A percentile compares a stretch with the other conserved stretches of the same genome.
Evolutionary conservation across 2,113 vertebrate species (phyloP).

Genomic region (Muntiacus muntjak): DNA sequence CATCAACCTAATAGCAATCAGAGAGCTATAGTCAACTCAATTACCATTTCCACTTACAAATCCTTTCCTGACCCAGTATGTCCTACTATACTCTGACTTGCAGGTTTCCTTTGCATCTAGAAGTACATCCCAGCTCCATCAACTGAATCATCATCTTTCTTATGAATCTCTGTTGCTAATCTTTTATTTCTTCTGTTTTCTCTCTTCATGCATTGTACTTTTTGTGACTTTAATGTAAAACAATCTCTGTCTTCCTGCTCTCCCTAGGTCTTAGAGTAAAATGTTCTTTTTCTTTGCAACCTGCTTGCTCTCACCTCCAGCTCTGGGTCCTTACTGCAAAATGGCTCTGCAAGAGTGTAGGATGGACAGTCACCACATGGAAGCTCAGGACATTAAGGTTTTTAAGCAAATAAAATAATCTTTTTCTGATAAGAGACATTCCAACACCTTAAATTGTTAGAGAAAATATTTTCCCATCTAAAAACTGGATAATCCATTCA

Average conservation of each 20-base stretch:
- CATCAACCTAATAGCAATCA: not conserved
- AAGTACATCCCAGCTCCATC: not conserved
- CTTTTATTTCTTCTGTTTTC: not conserved
- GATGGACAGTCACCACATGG: not conserved
- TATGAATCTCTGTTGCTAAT: not conserved
- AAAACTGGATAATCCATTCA: not conserved
- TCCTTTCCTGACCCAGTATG: not conserved
- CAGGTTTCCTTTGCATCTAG: not conserved
- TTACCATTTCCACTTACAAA: not conserved
- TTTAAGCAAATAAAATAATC: not conserved
- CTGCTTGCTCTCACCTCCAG: not conserved
- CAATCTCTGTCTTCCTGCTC: not conserved
- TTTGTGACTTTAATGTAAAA: not conserved
- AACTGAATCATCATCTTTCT: not conserved
- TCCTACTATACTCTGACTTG: not conserved
- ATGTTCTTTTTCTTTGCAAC: not conserved
- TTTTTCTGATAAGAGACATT: not conserved
- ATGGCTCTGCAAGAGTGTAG: not conserved
- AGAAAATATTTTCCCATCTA: not conserved
- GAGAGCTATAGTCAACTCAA: not conserved
- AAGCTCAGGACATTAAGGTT: not conserved
- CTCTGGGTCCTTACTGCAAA: not conserved
- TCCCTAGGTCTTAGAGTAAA: not conserved
- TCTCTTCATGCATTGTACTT: not conserved
- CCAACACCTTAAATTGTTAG: not conserved